Percentiles rank a stretch among this genome's conserved stretches.
Conservation (phyloP, 2,888 invertebrate genomes). For the Achlya flavicornis region DNA sequence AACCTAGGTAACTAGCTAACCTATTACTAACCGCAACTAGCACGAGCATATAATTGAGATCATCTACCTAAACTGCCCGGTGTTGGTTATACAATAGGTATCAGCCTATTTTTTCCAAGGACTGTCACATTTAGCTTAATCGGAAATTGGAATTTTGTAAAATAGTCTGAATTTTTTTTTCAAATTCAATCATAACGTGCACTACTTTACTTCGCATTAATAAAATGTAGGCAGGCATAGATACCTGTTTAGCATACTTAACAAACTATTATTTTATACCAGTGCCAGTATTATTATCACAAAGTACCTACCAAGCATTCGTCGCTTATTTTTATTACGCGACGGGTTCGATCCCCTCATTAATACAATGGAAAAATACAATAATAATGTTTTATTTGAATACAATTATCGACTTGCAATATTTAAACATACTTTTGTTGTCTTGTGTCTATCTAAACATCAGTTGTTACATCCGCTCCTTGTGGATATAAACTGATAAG, state of each 20-base stretch:
- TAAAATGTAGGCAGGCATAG: background rate
- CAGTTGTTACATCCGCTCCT: background rate
- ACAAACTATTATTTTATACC: background rate
- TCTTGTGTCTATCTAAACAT: background rate
- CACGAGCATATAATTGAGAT: slow-evolving; percentile 2
- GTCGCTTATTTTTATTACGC: slow-evolving; percentile 8
- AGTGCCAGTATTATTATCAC: slow-evolving; percentile 12
- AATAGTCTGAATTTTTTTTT: too few species aligned
- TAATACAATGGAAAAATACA: slow-evolving; percentile 14
- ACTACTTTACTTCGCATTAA: background rate
- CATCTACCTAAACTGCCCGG: background rate
- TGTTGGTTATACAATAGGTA: background rate
- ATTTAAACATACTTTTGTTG: background rate
- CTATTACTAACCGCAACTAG: background rate
- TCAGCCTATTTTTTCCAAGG: background rate
- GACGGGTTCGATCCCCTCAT: slow-evolving; percentile 16
- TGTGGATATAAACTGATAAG: too few species aligned
- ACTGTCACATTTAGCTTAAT: too few species aligned
- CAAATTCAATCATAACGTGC: background rate
- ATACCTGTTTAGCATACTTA: background rate
- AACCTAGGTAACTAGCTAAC: background rate
- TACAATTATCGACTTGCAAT: background rate
- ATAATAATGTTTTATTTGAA: background rate
- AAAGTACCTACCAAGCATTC: slow-evolving; percentile 5
- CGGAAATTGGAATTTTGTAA: too few species aligned